Percentiles rank a stretch among this genome's conserved stretches.
These are phyloP conservation scores for Tribolium castaneum DNA, from an alignment of 1,140 invertebrate species.

Conservation along the genomic window DNA sequence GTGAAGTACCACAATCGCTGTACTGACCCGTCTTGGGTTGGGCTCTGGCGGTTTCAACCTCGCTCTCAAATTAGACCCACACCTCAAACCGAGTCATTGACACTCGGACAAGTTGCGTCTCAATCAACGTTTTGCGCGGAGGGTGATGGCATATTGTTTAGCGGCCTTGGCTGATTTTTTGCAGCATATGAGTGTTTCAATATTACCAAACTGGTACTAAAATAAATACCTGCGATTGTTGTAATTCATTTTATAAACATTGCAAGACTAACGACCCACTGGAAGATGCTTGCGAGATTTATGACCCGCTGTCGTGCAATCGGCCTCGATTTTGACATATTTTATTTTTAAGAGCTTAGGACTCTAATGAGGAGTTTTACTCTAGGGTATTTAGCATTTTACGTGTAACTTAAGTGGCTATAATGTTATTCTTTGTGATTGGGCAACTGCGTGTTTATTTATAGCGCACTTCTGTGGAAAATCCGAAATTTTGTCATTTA, in stretches of 20 bases:
- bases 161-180: conserved; percentile 25
- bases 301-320: neutral
- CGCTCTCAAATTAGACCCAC: conserved; percentile 35
- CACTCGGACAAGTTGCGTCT: conserved; percentile 26
- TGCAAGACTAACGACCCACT: neutral
- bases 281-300: conserved; percentile 4
- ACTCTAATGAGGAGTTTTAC: neutral
- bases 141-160: conserved; percentile 18
- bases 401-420: no score
- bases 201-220: conserved; percentile 6
- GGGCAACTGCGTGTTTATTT: no score
- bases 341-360: neutral
- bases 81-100: conserved; percentile 34
- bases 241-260: neutral
- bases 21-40: conserved; percentile 30
- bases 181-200: neutral
- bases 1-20: conserved; percentile 14
- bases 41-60: conserved; percentile 31
- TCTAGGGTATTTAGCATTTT: neutral
- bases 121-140: conserved; percentile 12
- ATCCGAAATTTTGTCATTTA: no score
- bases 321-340: neutral
- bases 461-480: no score
- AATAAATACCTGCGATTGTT: neutral
- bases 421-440: no score